These are phyloP conservation scores for Sylvilagus bachmani DNA, from an alignment of 2,113 vertebrate genomes.

Conservation along the genomic window DNA sequence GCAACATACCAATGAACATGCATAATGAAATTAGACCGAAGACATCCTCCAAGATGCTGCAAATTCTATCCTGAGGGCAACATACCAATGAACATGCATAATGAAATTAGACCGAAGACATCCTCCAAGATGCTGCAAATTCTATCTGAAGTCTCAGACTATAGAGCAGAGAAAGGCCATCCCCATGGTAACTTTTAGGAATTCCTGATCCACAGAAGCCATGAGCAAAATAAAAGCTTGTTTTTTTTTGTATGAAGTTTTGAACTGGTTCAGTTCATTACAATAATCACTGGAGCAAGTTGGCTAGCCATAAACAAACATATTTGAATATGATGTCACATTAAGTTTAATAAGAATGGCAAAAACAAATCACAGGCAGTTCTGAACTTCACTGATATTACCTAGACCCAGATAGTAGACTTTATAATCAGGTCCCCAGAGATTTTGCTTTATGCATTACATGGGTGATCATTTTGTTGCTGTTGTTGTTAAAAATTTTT, in stretches of 20 bases:
- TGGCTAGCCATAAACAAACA: not conserved
- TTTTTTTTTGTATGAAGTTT: not conserved
- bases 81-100: not conserved
- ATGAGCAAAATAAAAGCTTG: not conserved
- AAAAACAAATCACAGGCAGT: not conserved
- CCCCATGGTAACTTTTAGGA: not conserved
- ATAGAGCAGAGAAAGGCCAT: not conserved
- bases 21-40: not conserved
- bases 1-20: not conserved
- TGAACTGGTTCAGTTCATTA: not conserved
- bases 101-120: not conserved
- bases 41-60: not conserved
- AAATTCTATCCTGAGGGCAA: not conserved
- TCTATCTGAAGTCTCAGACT: not conserved
- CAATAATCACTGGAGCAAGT: not conserved
- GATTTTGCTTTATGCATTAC: not conserved
- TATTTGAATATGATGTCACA: not conserved
- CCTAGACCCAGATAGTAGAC: not conserved
- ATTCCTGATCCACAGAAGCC: not conserved
- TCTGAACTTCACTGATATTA: not conserved
- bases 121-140: not conserved
- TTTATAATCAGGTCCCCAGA: constrained; percentile 27
- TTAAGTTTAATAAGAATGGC: constrained; percentile 38
- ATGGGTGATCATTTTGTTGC: not conserved
- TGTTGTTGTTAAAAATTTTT: constrained; percentile 21